A percentile compares a stretch with the other conserved stretches of the same genome.
These are phyloP conservation scores for Bos indicus DNA, from an alignment of 2,113 vertebrate genomes.

Conservation along the genomic window DNA sequence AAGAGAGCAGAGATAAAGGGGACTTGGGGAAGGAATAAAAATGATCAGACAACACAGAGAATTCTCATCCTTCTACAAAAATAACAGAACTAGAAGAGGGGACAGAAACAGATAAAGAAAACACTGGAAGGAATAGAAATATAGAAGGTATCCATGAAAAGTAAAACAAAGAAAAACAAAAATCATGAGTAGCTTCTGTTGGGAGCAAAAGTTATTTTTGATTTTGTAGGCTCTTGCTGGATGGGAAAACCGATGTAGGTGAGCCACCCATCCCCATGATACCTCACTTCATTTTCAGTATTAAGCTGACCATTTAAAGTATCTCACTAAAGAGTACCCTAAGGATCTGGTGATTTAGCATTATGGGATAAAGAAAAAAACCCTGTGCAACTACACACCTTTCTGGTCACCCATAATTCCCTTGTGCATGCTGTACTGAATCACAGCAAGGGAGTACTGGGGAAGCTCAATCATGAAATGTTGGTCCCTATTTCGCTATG, in stretches of 20 bases:
- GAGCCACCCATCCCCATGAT: neutral
- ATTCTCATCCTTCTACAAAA: neutral
- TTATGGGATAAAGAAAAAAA: neutral
- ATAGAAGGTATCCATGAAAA: neutral
- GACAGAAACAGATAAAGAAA: neutral
- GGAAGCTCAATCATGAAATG: neutral
- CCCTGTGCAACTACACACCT: neutral
- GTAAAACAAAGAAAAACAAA: neutral
- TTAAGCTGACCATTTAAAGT: neutral
- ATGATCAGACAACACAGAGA: neutral
- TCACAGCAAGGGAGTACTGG: neutral
- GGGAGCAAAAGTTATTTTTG: neutral
- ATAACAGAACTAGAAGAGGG: neutral
- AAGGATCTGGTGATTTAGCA: neutral
- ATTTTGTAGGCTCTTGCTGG: neutral
- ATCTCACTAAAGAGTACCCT: neutral
- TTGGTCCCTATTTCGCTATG: neutral
- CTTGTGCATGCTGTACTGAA: neutral
- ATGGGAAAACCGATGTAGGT: neutral
- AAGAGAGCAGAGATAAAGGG: neutral
- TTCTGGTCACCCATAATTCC: neutral
- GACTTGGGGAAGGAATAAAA: neutral
- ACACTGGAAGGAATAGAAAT: neutral
- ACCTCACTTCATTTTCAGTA: neutral
- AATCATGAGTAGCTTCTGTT: neutral